phyloP scores from a whole-genome alignment of 2,113 vertebrate species.

The Phocoena sinus region DNA sequence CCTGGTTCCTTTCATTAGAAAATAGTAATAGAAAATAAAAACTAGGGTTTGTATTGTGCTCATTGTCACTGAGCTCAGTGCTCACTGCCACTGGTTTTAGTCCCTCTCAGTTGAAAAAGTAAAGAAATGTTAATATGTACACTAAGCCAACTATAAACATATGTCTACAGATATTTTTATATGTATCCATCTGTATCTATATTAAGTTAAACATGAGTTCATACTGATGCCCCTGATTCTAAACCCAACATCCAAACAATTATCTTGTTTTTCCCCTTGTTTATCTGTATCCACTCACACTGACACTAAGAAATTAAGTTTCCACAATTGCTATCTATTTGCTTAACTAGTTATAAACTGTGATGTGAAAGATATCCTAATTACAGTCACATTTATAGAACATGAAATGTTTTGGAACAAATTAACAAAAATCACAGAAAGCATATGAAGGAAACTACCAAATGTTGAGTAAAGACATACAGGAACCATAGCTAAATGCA shows the following conservation, averaged over 20 bases:
- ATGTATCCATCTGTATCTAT: no score
- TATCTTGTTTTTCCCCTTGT: neutral
- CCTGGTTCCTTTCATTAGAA: no score
- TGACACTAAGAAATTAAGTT: no score
- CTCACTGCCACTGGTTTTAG: neutral
- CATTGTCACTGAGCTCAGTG: no score
- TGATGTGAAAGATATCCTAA: neutral
- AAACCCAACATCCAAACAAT: no score
- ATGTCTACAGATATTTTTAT: neutral
- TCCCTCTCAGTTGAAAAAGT: neutral
- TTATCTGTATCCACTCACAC: no score
- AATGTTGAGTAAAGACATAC: neutral
- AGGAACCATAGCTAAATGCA: neutral
- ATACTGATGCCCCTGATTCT: no score
- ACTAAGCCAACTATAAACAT: neutral
- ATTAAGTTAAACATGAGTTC: no score
- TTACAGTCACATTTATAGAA: neutral
- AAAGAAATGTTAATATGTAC: neutral
- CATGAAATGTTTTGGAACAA: neutral
- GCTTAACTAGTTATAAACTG: neutral
- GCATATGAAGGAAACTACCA: neutral
- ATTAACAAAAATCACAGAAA: neutral
- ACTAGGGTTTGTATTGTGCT: neutral
- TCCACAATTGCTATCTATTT: neutral
- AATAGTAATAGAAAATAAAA: neutral